phyloP scores from a whole-genome alignment of 92 coral and sea anemone genomes.

The Epizoanthus stellaris region DNA sequence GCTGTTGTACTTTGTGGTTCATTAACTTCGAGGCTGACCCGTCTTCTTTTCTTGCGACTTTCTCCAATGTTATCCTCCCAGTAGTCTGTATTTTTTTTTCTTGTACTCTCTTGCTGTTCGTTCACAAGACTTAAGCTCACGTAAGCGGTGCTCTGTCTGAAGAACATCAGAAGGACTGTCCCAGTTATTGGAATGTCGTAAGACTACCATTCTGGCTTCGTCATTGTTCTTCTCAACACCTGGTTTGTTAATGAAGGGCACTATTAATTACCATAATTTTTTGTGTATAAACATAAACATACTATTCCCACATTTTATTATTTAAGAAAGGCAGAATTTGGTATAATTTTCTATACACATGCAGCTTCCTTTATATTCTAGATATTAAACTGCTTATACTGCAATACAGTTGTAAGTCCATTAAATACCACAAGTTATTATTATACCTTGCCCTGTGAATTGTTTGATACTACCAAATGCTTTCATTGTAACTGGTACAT shows the following conservation, averaged over 20 bases:
- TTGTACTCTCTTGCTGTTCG: not conserved
- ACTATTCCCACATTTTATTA: too few relatives aligned
- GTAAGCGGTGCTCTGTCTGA: not conserved
- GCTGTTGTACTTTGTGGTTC: not conserved
- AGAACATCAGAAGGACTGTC: conserved; percentile 19
- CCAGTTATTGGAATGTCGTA: conserved; percentile 16
- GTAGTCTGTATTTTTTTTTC: not conserved
- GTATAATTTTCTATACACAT: too few relatives aligned
- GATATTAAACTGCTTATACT: too few relatives aligned
- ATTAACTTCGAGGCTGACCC: not conserved
- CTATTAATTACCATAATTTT: too few relatives aligned
- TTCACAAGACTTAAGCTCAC: not conserved
- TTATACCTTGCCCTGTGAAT: conserved; percentile 22
- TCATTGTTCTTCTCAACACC: conserved; percentile 40
- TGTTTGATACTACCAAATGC: conserved; percentile 13
- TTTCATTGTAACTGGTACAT: not conserved
- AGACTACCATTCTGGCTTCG: conserved; percentile 13
- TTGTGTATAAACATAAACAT: too few relatives aligned
- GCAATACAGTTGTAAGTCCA: too few relatives aligned
- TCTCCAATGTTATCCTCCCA: not conserved
- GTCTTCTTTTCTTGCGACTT: not conserved
- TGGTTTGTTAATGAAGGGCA: not conserved
- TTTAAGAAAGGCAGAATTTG: too few relatives aligned
- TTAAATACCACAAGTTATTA: not conserved
- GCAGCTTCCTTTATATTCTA: too few relatives aligned